phyloP scores from a whole-genome alignment of 2,797 vertebrate species.

The Poecilia picta region DNA sequence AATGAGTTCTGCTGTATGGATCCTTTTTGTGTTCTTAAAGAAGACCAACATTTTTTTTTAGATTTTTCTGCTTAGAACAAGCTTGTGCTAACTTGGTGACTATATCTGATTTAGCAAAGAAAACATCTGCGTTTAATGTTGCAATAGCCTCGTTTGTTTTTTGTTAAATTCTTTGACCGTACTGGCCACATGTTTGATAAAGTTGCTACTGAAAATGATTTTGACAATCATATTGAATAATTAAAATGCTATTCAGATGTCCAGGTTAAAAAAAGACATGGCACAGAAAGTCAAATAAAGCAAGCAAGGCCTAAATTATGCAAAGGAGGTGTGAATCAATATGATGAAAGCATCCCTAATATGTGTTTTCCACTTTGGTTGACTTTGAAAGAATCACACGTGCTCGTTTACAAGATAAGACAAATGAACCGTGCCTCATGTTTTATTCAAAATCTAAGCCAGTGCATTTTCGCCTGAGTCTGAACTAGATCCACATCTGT shows the following conservation, averaged over 20 bases:
- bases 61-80: neutral
- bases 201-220: neutral
- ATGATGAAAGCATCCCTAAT: slow-evolving; percentile 21
- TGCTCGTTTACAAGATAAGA: slow-evolving; percentile 37
- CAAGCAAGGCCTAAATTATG: slow-evolving; percentile 40
- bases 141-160: neutral
- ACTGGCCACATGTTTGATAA: neutral
- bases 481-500: slow-evolving; percentile 51
- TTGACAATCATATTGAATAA: neutral
- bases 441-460: slow-evolving; percentile 53
- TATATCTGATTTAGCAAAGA: neutral
- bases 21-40: no score
- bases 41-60: no score
- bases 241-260: neutral
- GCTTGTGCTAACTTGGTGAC: neutral
- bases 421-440: slow-evolving; percentile 46
- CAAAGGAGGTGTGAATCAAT: slow-evolving; percentile 17
- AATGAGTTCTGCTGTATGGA: neutral
- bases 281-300: slow-evolving; percentile 5
- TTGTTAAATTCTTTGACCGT: neutral
- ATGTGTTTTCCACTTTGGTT: slow-evolving; percentile 20
- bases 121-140: neutral
- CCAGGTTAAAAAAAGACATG: slow-evolving; percentile 11
- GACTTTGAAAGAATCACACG: slow-evolving; percentile 15
- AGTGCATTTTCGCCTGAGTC: slow-evolving; percentile 19